Evolutionary conservation across 1,140 invertebrate species (phyloP).

Genomic region (Drosophila arawakana): DNA sequence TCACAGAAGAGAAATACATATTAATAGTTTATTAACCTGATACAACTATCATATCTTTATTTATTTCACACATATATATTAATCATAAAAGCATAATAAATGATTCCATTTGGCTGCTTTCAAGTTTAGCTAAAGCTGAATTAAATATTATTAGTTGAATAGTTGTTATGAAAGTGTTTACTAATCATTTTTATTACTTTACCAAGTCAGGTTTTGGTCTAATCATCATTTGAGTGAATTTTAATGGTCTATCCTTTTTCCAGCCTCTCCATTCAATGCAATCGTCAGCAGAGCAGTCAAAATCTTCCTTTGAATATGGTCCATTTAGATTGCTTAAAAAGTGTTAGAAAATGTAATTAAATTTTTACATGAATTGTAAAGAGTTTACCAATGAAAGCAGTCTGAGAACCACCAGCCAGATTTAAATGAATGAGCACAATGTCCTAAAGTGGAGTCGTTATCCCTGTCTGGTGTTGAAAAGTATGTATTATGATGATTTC

Average conservation of each 20-base stretch:
- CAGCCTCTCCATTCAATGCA: not conserved
- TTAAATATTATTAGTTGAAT: too few species aligned
- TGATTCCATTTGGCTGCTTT: too few species aligned
- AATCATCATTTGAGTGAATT: conserved; percentile 36
- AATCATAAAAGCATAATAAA: too few species aligned
- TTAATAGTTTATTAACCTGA: too few species aligned
- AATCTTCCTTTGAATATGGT: not conserved
- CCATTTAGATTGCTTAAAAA: conserved; percentile 26
- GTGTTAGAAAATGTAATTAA: not conserved
- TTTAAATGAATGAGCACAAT: not conserved
- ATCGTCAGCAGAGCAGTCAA: not conserved
- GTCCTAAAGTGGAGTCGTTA: not conserved
- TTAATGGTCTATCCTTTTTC: not conserved
- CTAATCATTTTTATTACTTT: not conserved
- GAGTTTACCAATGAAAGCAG: not conserved
- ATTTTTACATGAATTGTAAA: not conserved
- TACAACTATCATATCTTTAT: too few species aligned
- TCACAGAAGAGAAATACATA: too few species aligned
- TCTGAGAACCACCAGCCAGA: conserved; percentile 25
- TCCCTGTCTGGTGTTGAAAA: conserved; percentile 21
- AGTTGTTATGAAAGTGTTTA: too few species aligned
- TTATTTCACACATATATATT: too few species aligned
- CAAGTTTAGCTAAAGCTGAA: too few species aligned
- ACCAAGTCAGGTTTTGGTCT: not conserved
- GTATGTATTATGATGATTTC: not conserved